Evolutionary conservation across 2,888 invertebrate species (phyloP).

Genomic region (Schizaphis graminum): DNA sequence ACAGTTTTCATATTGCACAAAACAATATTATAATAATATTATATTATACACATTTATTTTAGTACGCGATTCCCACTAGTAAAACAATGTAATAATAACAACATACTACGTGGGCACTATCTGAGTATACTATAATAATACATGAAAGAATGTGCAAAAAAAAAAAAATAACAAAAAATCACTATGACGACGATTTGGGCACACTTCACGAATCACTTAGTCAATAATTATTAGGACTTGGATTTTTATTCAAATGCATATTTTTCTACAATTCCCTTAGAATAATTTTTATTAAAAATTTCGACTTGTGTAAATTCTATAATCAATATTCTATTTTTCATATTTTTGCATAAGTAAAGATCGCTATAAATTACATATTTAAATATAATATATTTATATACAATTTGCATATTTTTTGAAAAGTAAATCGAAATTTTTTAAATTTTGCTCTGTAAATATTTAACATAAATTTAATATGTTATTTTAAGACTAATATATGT

Average conservation of each 20-base stretch:
- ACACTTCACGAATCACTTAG: background rate
- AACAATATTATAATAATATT: no score
- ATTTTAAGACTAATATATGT: background rate
- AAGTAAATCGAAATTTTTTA: background rate
- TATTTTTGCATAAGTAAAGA: background rate
- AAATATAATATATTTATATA: background rate
- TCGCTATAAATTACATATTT: background rate
- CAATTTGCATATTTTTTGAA: background rate
- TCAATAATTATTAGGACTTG: no score
- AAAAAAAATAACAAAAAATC: slow-evolving; percentile 20
- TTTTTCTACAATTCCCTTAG: no score
- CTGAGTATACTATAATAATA: background rate
- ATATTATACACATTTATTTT: background rate
- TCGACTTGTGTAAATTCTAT: no score
- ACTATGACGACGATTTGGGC: background rate
- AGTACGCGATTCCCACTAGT: background rate
- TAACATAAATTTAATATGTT: background rate
- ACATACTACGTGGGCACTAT: background rate
- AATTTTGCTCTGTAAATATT: background rate
- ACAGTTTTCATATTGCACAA: background rate
- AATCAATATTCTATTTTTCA: no score
- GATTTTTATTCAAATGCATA: no score
- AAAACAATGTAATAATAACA: background rate
- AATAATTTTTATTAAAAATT: no score
- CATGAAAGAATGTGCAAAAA: no score